Evolutionary conservation across 30 jellyfish, hydroid and myxozoan genomes (phyloP).

Genomic region (Aurelia sp.): DNA sequence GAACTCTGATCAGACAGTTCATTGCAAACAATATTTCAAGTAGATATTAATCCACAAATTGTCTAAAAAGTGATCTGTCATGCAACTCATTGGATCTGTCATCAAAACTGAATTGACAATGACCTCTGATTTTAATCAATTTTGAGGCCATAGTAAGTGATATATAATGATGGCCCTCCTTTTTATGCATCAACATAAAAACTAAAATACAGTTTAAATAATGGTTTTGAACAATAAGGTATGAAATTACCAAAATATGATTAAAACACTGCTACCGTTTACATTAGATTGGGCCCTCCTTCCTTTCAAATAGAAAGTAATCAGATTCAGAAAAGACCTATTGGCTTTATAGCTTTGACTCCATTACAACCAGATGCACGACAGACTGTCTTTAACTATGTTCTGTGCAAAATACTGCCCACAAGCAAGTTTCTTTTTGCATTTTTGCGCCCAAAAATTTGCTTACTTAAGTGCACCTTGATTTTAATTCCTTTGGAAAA

Average conservation of each 20-base stretch:
- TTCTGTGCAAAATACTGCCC: neutral
- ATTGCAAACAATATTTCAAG: neutral
- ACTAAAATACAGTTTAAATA: too few species aligned
- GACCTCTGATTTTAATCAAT: neutral
- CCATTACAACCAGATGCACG: neutral
- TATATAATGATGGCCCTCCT: constrained; percentile 6
- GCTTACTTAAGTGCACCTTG: neutral
- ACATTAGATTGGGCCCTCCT: too few species aligned
- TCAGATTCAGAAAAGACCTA: neutral
- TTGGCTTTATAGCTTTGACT: neutral
- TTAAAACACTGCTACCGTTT: too few species aligned
- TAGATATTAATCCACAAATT: neutral
- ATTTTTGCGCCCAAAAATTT: neutral
- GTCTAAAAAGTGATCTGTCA: neutral
- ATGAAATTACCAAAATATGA: too few species aligned
- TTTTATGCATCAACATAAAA: too few species aligned
- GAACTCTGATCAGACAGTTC: constrained; percentile 2
- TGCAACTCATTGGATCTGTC: neutral
- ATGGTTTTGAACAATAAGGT: too few species aligned
- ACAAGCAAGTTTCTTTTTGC: neutral
- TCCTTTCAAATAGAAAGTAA: neutral
- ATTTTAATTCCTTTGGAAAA: neutral
- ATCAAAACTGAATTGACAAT: neutral
- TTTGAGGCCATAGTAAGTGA: constrained; percentile 1
- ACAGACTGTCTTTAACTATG: neutral